phyloP scores from a whole-genome alignment of 2,113 vertebrate species.

The Saguinus imperator region DNA sequence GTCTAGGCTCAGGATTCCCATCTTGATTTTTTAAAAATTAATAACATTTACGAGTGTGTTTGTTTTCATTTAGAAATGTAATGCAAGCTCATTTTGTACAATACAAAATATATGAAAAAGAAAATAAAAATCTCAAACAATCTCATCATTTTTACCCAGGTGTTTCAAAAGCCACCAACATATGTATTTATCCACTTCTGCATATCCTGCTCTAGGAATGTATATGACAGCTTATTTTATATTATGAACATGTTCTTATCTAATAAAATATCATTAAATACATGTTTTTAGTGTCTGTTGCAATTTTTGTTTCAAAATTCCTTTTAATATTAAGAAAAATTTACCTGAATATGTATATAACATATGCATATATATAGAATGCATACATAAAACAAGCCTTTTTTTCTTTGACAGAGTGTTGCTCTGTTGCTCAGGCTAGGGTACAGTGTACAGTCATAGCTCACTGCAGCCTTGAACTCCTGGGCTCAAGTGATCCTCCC shows the following conservation, averaged over 20 bases:
- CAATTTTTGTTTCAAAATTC: background rate
- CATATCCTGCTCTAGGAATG: background rate
- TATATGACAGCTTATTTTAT: background rate
- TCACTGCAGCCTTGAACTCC: no score
- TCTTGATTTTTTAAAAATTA: conserved; percentile 16
- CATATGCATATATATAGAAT: background rate
- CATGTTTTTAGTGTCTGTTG: background rate
- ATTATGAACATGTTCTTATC: background rate
- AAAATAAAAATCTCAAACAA: background rate
- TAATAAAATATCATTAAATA: conserved; percentile 5
- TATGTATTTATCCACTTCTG: background rate
- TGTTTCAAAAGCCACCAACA: background rate
- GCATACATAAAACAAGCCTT: background rate
- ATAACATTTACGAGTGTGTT: background rate
- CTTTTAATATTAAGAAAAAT: background rate
- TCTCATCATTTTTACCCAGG: background rate
- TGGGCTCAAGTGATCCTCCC: no score
- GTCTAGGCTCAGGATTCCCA: background rate
- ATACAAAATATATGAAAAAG: background rate
- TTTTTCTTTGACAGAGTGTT: no score
- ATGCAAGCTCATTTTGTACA: background rate
- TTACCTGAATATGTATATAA: background rate
- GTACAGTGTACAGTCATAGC: no score
- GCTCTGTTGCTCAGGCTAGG: no score
- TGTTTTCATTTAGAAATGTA: background rate